Evolutionary conservation across 2,888 invertebrate genomes (phyloP), one percentile per base, ranked within the genome.

Genomic region (Xylophagus ater): DNA sequence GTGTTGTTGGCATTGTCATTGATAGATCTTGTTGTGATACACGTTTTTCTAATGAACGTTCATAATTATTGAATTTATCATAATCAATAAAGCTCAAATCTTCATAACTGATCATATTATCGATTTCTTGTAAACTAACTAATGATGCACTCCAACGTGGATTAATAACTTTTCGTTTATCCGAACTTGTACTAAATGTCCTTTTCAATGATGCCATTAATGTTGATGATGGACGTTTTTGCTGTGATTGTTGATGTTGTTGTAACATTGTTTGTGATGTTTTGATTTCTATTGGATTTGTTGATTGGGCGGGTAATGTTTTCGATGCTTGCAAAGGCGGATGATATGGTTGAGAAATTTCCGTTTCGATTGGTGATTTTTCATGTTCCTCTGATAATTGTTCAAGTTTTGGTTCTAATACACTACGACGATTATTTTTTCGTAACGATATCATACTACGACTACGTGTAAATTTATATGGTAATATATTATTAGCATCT

Each of bases 1-100:
- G 14, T 39, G 38, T 33, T 34, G 37, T 9, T 7, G 17, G 9
- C 6, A 8, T 7, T 19, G 18, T 14, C 18, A 13, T 37, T 13
- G 37, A 34, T 15, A 42, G 10, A 23, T 46, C 39, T 18, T 40
- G 41, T 17, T 43, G 42, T 3, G 59, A 62, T 10, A 62, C 46
- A 40, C 56, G 57, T 4, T 55, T 56, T 35, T 63, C 61, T 33
- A 65, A 44, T 28, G 60, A 57, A 41, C 59, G 58, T 47, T 65
- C 65, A 37, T 68, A 68, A 40, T 63, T 61, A 46, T 70, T 68
- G 41, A 71, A 61, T 40, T 65, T 66, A 48, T 72, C 72, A 46
- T 72, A 72, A 52, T 72, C 66, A 30, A 72, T 67, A 51, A 70
- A 72, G 51, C 71, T 70, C 53, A 72, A 62, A 48, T 72, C 71